Conservation (phyloP, 2,888 invertebrate species). For the Phorcus lineatus region DNA sequence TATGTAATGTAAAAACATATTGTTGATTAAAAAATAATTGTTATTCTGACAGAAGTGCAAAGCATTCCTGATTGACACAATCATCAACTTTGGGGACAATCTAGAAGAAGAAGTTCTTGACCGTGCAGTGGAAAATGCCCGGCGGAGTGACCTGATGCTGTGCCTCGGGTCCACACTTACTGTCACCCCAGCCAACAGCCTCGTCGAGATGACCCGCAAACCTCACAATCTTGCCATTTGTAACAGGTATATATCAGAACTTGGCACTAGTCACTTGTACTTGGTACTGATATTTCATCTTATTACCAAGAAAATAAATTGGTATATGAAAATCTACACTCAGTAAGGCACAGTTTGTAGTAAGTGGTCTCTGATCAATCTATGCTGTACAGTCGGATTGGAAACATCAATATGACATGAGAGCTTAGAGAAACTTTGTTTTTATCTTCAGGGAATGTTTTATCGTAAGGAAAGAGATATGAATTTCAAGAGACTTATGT, state of each 20-base stretch:
- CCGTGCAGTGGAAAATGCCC: slow-evolving; percentile 51
- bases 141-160: slow-evolving; percentile 64
- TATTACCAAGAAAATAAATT: too few relatives aligned
- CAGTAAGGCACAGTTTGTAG: too few relatives aligned
- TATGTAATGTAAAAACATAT: too few relatives aligned
- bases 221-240: slow-evolving; percentile 60
- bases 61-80: slow-evolving; percentile 66
- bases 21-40: too few relatives aligned
- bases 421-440: too few relatives aligned
- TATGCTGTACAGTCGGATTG: too few relatives aligned
- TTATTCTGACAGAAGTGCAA: slow-evolving; percentile 56
- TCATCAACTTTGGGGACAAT: slow-evolving; percentile 71
- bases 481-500: too few relatives aligned
- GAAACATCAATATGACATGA: too few relatives aligned
- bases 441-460: too few relatives aligned
- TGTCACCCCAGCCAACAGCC: slow-evolving; percentile 69
- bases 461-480: too few relatives aligned
- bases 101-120: slow-evolving; percentile 63
- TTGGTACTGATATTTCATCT: neutral
- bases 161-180: slow-evolving; percentile 71
- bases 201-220: slow-evolving; percentile 58
- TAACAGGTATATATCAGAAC: slow-evolving; percentile 57
- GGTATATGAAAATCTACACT: too few relatives aligned
- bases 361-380: too few relatives aligned
- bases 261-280: neutral